Evolutionary conservation across 2,113 vertebrate genomes (phyloP).

Genomic region (Thamnophis sirtalis): DNA sequence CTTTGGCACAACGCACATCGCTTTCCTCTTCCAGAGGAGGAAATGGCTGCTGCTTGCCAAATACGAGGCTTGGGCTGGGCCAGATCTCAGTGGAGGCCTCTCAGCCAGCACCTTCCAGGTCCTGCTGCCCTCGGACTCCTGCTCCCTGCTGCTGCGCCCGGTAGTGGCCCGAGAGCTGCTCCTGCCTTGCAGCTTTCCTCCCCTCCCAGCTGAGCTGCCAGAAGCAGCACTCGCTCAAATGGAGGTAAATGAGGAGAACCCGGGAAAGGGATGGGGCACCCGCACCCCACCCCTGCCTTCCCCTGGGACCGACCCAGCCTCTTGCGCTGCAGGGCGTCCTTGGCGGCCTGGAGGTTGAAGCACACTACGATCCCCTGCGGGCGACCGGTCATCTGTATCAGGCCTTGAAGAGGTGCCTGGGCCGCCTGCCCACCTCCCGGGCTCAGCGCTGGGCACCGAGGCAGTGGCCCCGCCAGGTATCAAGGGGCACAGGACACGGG

Average conservation of each 20-base stretch:
- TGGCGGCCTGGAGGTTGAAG: slow-evolving; percentile 77
- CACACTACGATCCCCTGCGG: slow-evolving; percentile 79
- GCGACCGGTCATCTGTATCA: slow-evolving; percentile 79
- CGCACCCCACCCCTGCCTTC: background rate
- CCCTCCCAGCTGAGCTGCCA: slow-evolving; percentile 63
- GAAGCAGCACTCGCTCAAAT: slow-evolving; percentile 55
- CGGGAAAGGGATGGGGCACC: background rate
- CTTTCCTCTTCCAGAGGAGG: slow-evolving; percentile 72
- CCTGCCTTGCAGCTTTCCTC: slow-evolving; percentile 76
- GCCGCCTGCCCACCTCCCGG: slow-evolving; percentile 51
- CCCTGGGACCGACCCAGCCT: background rate
- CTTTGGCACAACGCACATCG: background rate
- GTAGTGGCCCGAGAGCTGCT: slow-evolving; percentile 80
- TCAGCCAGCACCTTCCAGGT: slow-evolving; percentile 73
- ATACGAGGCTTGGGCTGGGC: slow-evolving; percentile 51
- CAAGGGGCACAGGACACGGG: background rate
- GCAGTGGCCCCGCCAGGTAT: slow-evolving; percentile 72
- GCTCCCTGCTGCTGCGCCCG: slow-evolving; percentile 84
- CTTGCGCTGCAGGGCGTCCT: slow-evolving; percentile 69
- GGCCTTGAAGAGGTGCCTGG: slow-evolving; percentile 65
- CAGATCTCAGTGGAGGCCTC: slow-evolving; percentile 33
- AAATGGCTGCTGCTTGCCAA: slow-evolving; percentile 84
- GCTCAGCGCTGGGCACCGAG: slow-evolving; percentile 66
- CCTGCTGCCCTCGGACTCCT: slow-evolving; percentile 77
- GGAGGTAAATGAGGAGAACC: slow-evolving; percentile 67